Evolutionary conservation across 2,797 vertebrate genomes (phyloP), one percentile per base, ranked within the genome.

Genomic region (Ptychobarbus kaznakovi): DNA sequence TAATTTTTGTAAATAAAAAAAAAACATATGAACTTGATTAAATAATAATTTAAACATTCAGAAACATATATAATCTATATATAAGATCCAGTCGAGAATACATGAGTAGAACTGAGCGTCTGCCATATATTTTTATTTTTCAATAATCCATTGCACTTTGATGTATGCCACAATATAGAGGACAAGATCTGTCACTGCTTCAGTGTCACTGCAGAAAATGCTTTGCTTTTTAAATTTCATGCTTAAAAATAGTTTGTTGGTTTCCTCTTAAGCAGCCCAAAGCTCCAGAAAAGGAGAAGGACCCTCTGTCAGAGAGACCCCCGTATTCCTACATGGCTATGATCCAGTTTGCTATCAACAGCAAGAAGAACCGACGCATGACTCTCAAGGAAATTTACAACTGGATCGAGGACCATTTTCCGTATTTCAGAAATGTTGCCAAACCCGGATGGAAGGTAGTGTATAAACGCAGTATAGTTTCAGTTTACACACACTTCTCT

Each of bases 311-410:
- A 0, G 95, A 98, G 90, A 94, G 97, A 85, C 98, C 98, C 0
- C 98, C 98, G 0, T 99, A 98, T 89, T 99, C 98, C 83, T 99
- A 99, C 92, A 99, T 99, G 97, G 97, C 97, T 84, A 97, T 99
- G 96, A 99, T 99, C 90, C 98, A 99, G 87, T 99, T 99, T 82
- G 98, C 98, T 3, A 99, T 99, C 92, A 99, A 99, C 93, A 99
- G 98, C 87, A 96, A 94, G 0, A 94, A 94, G 82, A 94, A 91
- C 90, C 95, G 95, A 89, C 96, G 92, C 88, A 99, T 99, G 98
- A 98, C 97, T 1, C 92, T 99, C 86, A 99, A 98, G 83, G 97
- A 99, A 89, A 99, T 99, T 92, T 99, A 99, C 77, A 95, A 92
- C 18, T 99, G 98, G 98, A 98, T 99, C 10, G 97, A 99, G 93